A percentile compares a stretch with the other conserved stretches of the same genome.
These are phyloP conservation scores for Oreochromis mossambicus DNA, from an alignment of 2,797 vertebrate genomes.

Conservation along the genomic window DNA sequence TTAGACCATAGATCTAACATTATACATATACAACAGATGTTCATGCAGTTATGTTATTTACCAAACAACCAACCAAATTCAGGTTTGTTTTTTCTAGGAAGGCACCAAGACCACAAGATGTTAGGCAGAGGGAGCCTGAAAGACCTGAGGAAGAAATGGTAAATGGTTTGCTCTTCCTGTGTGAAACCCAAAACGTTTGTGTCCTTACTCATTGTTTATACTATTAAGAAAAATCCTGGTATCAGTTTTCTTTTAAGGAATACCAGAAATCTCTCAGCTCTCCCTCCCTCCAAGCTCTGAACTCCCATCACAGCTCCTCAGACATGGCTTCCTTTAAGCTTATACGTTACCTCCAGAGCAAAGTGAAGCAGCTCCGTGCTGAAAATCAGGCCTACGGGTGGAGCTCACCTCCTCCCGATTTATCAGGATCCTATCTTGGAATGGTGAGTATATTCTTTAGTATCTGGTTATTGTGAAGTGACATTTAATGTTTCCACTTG, in stretches of 20 bases:
- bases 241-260: constrained; percentile 41
- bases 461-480: background rate
- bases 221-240: background rate
- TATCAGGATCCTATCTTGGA: constrained; percentile 41
- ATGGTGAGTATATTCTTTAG: constrained; percentile 17
- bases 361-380: constrained; percentile 73
- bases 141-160: constrained; percentile 60
- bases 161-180: background rate
- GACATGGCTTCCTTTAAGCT: constrained; percentile 66
- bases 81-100: constrained; percentile 54
- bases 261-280: constrained; percentile 20
- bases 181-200: background rate
- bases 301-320: constrained; percentile 14
- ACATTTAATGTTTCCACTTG: background rate
- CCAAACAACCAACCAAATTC: background rate
- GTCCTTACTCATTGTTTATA: background rate
- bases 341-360: constrained; percentile 71
- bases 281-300: constrained; percentile 10
- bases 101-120: constrained; percentile 38
- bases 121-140: constrained; percentile 34
- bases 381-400: constrained; percentile 47
- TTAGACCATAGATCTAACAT: background rate
- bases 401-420: constrained; percentile 2
- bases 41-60: background rate
- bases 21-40: background rate